Conservation (phyloP, 1,140 invertebrate genomes). For the Drosophila bocki region DNA sequence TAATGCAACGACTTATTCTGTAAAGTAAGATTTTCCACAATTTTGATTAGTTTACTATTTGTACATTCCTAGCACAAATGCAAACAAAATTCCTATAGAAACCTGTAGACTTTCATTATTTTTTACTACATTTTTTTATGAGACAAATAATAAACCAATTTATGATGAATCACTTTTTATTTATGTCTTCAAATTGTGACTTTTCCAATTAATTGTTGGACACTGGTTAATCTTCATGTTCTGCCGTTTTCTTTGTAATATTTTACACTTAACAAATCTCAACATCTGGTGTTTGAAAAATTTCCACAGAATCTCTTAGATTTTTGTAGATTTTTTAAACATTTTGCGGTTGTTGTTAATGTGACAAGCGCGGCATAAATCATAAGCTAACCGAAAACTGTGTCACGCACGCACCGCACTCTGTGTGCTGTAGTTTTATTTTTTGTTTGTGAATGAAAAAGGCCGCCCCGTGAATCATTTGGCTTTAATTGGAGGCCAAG, state of each 20-base stretch:
- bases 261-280: slow-evolving; percentile 20
- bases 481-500: slow-evolving; percentile 55
- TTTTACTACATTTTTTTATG: neutral
- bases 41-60: neutral
- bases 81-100: neutral
- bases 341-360: slow-evolving; percentile 56
- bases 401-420: slow-evolving; percentile 41
- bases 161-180: neutral
- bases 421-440: neutral
- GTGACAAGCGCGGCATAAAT: slow-evolving; percentile 57
- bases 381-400: slow-evolving; percentile 50
- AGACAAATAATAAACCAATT: neutral
- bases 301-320: slow-evolving; percentile 34
- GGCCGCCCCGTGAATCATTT: slow-evolving; percentile 50
- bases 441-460: slow-evolving; percentile 51
- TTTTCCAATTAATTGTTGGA: slow-evolving; percentile 10
- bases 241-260: slow-evolving; percentile 15
- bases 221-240: neutral
- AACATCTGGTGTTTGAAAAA: slow-evolving; percentile 20
- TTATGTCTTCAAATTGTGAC: neutral
- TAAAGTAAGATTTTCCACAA: neutral
- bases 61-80: neutral
- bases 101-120: too few species aligned
- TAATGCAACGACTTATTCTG: neutral
- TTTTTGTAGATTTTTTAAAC: slow-evolving; percentile 40